Conservation (phyloP, 2,797 vertebrate genomes). For the Spheniscus humboldti region DNA sequence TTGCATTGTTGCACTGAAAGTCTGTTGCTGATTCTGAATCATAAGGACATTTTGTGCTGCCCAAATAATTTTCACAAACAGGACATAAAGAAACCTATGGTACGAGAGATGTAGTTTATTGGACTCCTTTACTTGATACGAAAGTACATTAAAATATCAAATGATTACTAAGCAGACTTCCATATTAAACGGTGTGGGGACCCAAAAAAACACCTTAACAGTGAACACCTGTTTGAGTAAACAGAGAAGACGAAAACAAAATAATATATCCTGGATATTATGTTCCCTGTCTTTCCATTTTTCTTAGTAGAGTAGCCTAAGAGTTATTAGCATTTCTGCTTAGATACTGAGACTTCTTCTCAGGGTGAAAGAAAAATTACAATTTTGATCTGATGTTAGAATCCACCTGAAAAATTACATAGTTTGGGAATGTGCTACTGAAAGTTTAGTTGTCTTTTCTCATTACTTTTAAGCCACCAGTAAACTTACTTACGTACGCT, state of each 20-base stretch:
- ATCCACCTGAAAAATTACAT: neutral
- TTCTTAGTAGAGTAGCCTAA: neutral
- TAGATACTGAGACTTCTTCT: neutral
- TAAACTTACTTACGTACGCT: neutral
- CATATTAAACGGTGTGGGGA: neutral
- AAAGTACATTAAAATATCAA: neutral
- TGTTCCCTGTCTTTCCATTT: neutral
- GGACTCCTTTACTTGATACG: neutral
- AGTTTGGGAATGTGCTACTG: neutral
- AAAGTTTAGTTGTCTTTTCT: neutral
- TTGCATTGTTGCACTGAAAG: neutral
- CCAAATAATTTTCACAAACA: neutral
- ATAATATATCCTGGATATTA: neutral
- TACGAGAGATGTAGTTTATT: neutral
- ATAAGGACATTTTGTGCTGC: neutral
- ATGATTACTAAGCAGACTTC: neutral
- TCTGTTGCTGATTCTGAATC: neutral
- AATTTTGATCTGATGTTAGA: neutral
- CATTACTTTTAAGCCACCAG: neutral
- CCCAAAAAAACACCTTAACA: neutral
- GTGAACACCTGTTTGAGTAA: neutral
- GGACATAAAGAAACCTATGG: neutral
- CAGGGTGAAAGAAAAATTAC: neutral
- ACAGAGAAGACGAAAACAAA: neutral
- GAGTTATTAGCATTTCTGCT: neutral